These are phyloP conservation scores for Drosophila pegasa DNA, from an alignment of 2,888 invertebrate genomes.

Conservation along the genomic window DNA sequence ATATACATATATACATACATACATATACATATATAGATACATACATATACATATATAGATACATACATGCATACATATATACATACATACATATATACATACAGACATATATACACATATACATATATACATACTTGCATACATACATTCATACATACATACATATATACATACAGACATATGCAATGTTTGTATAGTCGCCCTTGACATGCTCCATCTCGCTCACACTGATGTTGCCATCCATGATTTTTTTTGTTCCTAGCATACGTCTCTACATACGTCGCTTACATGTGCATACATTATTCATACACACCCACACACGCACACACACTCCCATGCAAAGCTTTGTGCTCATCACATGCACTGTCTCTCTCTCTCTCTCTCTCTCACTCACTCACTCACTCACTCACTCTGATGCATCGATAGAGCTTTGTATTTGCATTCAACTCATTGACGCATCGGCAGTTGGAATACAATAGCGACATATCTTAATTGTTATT, in stretches of 20 bases:
- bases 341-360: no score
- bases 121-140: no score
- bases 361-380: neutral
- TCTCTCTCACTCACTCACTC: neutral
- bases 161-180: neutral
- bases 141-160: no score
- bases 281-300: neutral
- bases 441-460: neutral
- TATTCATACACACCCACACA: neutral
- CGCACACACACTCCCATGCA: no score
- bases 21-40: no score
- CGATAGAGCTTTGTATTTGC: neutral
- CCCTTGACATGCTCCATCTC: conserved; percentile 15
- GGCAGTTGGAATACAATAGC: neutral
- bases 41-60: no score
- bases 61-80: neutral
- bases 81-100: no score
- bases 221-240: neutral
- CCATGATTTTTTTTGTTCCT: neutral
- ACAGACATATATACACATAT: no score
- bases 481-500: neutral
- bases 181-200: no score
- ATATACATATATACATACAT: no score
- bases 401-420: neutral
- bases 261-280: neutral